These are phyloP conservation scores for Petrolisthes manimaculis DNA, from an alignment of 2,888 invertebrate species.

Conservation along the genomic window DNA sequence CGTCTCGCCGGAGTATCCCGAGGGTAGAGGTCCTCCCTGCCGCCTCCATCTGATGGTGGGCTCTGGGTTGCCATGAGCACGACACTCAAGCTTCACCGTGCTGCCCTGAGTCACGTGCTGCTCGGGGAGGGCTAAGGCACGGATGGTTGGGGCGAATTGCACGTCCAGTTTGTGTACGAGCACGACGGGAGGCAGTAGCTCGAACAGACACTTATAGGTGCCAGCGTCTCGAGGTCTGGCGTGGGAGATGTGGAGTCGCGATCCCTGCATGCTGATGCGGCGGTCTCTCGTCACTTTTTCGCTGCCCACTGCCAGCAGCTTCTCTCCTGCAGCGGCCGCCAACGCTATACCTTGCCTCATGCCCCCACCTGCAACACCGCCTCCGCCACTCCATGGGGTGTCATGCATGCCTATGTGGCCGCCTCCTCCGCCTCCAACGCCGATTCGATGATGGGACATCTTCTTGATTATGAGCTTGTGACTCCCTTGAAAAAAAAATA, in stretches of 20 bases:
- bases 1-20: slow-evolving; percentile 43
- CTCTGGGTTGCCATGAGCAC: slow-evolving; percentile 60
- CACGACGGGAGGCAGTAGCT: slow-evolving; percentile 33
- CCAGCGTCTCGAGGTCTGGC: slow-evolving; percentile 60
- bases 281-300: slow-evolving; percentile 47
- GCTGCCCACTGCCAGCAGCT: slow-evolving; percentile 35
- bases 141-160: slow-evolving; percentile 59
- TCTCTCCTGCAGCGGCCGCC: slow-evolving; percentile 34
- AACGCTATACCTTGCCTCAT: background rate
- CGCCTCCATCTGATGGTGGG: slow-evolving; percentile 57
- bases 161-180: slow-evolving; percentile 57
- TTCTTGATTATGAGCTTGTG: slow-evolving; percentile 58
- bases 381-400: background rate
- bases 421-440: slow-evolving; percentile 22
- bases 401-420: background rate
- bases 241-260: slow-evolving; percentile 48
- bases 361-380: background rate
- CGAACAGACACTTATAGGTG: slow-evolving; percentile 54
- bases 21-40: slow-evolving; percentile 58
- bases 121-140: slow-evolving; percentile 49
- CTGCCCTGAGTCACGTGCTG: slow-evolving; percentile 57
- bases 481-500: slow-evolving; percentile 19
- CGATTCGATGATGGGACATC: background rate
- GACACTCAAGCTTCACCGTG: slow-evolving; percentile 48
- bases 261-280: slow-evolving; percentile 41